A percentile compares a stretch with the other conserved stretches of the same genome.
These are phyloP conservation scores for Perognathus longimembris DNA, from an alignment of 2,113 vertebrate genomes.

Conservation along the genomic window DNA sequence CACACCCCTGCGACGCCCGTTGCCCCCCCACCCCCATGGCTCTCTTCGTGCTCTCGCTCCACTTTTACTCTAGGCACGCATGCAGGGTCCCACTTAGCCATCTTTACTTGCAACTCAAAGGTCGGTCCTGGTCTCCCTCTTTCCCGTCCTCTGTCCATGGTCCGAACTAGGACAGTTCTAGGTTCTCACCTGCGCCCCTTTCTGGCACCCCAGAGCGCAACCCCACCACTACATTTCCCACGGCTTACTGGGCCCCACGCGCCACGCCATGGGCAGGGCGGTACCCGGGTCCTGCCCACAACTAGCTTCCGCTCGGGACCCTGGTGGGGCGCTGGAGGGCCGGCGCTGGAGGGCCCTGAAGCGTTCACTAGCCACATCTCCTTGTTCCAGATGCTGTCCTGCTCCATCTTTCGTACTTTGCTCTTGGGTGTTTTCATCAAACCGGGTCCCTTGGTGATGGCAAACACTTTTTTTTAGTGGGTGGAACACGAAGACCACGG, in stretches of 20 bases:
- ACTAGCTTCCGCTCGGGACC: slow-evolving; percentile 10
- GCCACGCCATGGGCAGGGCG: neutral
- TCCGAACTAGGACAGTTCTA: neutral
- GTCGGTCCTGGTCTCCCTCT: accelerated
- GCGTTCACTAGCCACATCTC: neutral
- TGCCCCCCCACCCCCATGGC: too few relatives aligned
- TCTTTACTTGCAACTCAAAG: too few relatives aligned
- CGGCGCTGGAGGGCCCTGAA: neutral
- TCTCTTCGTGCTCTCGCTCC: neutral
- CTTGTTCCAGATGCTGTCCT: neutral
- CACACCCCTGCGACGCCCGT: neutral
- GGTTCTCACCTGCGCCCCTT: neutral
- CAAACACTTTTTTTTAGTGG: neutral
- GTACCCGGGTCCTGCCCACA: neutral
- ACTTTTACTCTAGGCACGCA: too few relatives aligned
- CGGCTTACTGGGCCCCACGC: accelerated
- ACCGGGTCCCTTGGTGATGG: neutral
- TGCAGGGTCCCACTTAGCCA: too few relatives aligned
- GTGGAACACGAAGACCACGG: neutral
- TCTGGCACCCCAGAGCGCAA: accelerated
- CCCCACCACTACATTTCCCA: neutral
- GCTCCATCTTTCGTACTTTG: neutral
- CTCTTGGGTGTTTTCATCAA: neutral
- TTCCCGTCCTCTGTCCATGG: accelerated
- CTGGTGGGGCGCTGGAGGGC: neutral